Evolutionary conservation across 2,113 vertebrate species (phyloP), one percentile per base, ranked within the genome.

Genomic region (Machaerirhynchus nigripectus): DNA sequence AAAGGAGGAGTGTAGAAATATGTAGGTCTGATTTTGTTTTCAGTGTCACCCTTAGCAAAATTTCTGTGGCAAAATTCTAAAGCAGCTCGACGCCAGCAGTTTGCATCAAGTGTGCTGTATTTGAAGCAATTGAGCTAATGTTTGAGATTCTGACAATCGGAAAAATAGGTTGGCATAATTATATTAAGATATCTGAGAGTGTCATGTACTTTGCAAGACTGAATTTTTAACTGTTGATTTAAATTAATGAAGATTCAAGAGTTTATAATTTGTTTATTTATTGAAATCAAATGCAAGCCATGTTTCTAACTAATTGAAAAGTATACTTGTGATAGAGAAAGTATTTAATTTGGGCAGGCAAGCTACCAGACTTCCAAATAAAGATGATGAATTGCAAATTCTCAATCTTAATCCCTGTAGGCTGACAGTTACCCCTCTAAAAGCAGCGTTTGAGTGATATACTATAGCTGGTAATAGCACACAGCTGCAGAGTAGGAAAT

Each of bases 331-430:
- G 94, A 96, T 86, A 97, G 92, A 97, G 84, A 94, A 96, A 97
- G 42, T 94, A 93, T 97, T 98, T 98, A 97, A 98, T 97, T 97
- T 97, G 84, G 91, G 95, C 86, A 97, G 93, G 95, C 94, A 92
- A 95, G 90, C 95, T 96, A 94, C 92, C 84, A 95, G 95, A 97
- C 92, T 97, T 97, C 95, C 97, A 97, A 98, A 97, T 97, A 96
- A 95, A 97, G 96, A 97, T 98, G 97, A 98, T 97, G 95, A 98
- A 98, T 98, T 98, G 95, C 96, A 97, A 98, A 98, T 98, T 97
- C 96, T 90, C 97, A 84, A 84, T 97, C 97, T 97, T 97, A 96
- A 97, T 98, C 97, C 97, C 97, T 86, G 86, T 95, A 96, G 98
- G 94, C 96, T 98, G 94, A 97, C 95, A 94, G 96, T 97, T 98